Percentiles rank a stretch among this genome's conserved stretches.
Conservation (phyloP, 1,140 invertebrate genomes). For the Tetranychus cinnabarinus region DNA sequence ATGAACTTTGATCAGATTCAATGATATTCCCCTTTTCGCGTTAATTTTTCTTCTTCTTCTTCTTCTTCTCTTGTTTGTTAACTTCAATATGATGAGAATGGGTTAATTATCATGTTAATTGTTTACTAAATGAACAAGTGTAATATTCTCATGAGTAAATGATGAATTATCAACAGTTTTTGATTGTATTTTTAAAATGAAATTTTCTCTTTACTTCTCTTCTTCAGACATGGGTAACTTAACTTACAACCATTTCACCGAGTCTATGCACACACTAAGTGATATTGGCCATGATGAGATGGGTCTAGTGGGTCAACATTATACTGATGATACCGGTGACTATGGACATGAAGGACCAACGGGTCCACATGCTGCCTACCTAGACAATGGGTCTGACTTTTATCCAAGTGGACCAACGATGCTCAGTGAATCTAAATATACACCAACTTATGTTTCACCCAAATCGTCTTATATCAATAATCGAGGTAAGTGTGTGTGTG, state of each 20-base stretch:
- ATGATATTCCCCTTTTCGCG: too few species aligned
- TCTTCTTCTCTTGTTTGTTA: too few species aligned
- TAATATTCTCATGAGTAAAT: too few species aligned
- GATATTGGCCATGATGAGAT: slow-evolving; percentile 15
- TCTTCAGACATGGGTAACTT: too few species aligned
- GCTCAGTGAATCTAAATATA: slow-evolving; percentile 21
- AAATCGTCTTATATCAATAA: not conserved
- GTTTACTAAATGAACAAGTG: too few species aligned
- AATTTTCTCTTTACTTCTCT: too few species aligned
- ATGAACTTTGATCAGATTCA: too few species aligned
- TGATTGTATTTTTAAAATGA: too few species aligned
- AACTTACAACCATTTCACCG: slow-evolving; percentile 19
- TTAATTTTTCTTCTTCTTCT: too few species aligned
- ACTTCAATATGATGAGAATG: too few species aligned
- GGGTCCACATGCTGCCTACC: slow-evolving; percentile 14
- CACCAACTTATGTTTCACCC: slow-evolving; percentile 9
- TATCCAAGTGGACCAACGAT: slow-evolving; percentile 28
- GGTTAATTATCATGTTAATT: too few species aligned
- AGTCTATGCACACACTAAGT: slow-evolving; percentile 19
- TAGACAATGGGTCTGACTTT: slow-evolving; percentile 45
- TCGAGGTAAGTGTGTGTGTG: not conserved
- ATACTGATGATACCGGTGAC: slow-evolving; percentile 34
- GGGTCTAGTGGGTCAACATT: slow-evolving; percentile 17
- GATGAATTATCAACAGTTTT: too few species aligned
- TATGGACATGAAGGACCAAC: slow-evolving; percentile 31